Conservation (phyloP, 2,797 vertebrate species). For the Acanthurus tractus region DNA sequence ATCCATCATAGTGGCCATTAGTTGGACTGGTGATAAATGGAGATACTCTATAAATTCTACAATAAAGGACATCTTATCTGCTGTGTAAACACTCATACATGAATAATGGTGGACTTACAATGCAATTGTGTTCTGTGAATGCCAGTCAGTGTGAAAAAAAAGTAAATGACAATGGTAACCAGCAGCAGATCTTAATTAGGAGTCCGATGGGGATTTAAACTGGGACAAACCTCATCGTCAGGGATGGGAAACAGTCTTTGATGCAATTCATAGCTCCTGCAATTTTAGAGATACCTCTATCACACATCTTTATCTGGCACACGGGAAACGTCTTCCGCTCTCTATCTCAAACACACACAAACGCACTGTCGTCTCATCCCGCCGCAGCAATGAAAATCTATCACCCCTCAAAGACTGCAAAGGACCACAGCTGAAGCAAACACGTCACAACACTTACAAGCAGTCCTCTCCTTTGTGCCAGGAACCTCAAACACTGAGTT, state of each 20-base stretch:
- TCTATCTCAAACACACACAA: slow-evolving; percentile 28
- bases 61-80: slow-evolving; percentile 39
- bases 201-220: slow-evolving; percentile 62
- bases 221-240: slow-evolving; percentile 68
- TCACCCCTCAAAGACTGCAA: slow-evolving; percentile 41
- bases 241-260: slow-evolving; percentile 61
- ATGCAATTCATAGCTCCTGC: slow-evolving; percentile 52
- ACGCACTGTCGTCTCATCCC: slow-evolving; percentile 27
- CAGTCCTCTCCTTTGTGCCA: slow-evolving; percentile 58
- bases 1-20: slow-evolving; percentile 73
- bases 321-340: neutral
- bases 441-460: slow-evolving; percentile 46
- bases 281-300: slow-evolving; percentile 30
- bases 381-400: slow-evolving; percentile 25
- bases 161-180: slow-evolving; percentile 61
- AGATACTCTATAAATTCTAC: slow-evolving; percentile 46
- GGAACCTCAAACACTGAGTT: slow-evolving; percentile 66
- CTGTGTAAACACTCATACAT: slow-evolving; percentile 40
- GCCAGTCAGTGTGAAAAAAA: slow-evolving; percentile 12
- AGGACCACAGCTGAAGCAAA: slow-evolving; percentile 55
- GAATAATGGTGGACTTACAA: slow-evolving; percentile 19
- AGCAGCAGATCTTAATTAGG: slow-evolving; percentile 75
- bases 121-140: slow-evolving; percentile 13
- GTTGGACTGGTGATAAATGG: slow-evolving; percentile 58
- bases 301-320: slow-evolving; percentile 3